Percentiles rank a stretch among this genome's conserved stretches.
Evolutionary conservation across 64 coral and sea anemone genomes (phyloP).

Genomic region (Montipora cactus): DNA sequence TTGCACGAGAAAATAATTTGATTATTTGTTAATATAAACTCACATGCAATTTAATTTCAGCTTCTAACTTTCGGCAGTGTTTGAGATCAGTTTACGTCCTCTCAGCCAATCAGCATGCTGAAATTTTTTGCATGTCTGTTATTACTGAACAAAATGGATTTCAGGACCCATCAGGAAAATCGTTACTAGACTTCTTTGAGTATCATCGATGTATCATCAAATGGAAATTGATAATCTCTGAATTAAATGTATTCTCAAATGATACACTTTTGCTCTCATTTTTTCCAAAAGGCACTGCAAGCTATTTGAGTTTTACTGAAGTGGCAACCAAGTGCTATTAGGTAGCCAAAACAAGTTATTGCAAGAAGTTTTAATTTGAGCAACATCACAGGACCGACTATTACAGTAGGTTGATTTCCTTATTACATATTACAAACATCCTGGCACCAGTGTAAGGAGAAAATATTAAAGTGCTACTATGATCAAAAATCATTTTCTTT

Average conservation of each 20-base stretch:
- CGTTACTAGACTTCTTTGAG: too few species aligned
- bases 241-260: neutral
- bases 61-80: too few species aligned
- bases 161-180: too few species aligned
- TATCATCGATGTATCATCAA: neutral
- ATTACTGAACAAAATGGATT: too few species aligned
- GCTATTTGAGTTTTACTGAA: constrained; percentile 4
- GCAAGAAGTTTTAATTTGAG: neutral
- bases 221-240: neutral
- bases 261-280: neutral
- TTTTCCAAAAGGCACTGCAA: neutral
- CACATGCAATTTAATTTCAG: too few species aligned
- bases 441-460: neutral
- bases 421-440: too few species aligned
- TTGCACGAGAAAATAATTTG: too few species aligned
- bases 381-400: neutral
- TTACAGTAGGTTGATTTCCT: neutral
- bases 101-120: too few species aligned
- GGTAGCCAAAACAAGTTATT: constrained; percentile 2
- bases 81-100: too few species aligned
- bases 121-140: too few species aligned
- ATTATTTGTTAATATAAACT: too few species aligned
- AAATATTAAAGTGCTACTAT: neutral
- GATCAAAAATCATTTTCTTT: too few species aligned
- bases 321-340: neutral